Evolutionary conservation across 2,113 vertebrate species (phyloP).

Genomic region (Trichomycterus rosablanca): DNA sequence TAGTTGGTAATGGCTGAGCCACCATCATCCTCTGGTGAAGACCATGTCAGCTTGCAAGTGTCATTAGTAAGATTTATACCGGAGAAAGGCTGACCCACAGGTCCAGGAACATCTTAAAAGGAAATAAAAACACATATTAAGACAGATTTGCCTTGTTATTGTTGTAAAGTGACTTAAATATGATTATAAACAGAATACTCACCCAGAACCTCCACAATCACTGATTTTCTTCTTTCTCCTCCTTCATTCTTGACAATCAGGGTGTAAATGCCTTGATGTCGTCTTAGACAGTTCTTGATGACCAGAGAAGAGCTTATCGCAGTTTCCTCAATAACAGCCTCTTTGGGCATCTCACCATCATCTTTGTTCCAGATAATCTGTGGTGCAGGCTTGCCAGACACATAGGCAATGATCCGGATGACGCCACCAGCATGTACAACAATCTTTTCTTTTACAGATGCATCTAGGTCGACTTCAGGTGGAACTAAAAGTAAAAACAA

Average conservation of each 20-base stretch:
- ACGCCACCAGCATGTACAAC: slow-evolving; percentile 93
- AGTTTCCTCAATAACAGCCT: slow-evolving; percentile 86
- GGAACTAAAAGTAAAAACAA: slow-evolving; percentile 67
- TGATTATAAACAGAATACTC: slow-evolving; percentile 46
- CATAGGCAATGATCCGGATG: slow-evolving; percentile 93
- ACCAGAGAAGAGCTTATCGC: slow-evolving; percentile 93
- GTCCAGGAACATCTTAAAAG: slow-evolving; percentile 86
- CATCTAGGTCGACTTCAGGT: slow-evolving; percentile 92
- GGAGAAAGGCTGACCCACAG: slow-evolving; percentile 86
- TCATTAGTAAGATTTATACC: slow-evolving; percentile 88
- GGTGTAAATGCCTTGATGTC: slow-evolving; percentile 91
- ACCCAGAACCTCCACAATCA: slow-evolving; percentile 97
- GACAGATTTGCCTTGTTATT: not conserved
- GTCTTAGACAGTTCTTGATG: slow-evolving; percentile 89
- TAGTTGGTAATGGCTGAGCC: slow-evolving; percentile 95
- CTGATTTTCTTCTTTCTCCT: slow-evolving; percentile 89
- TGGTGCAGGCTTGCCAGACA: slow-evolving; percentile 92
- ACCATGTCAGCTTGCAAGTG: slow-evolving; percentile 95
- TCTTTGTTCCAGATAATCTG: slow-evolving; percentile 84
- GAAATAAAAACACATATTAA: slow-evolving; percentile 25
- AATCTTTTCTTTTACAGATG: slow-evolving; percentile 91
- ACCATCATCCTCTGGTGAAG: slow-evolving; percentile 91
- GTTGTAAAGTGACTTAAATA: not conserved
- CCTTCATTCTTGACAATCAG: slow-evolving; percentile 92
- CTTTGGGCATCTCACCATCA: slow-evolving; percentile 81